Base-by-base conservation (phyloP, 2,797 vertebrate genomes). In the Tenualosa thibaudeaui region DNA sequence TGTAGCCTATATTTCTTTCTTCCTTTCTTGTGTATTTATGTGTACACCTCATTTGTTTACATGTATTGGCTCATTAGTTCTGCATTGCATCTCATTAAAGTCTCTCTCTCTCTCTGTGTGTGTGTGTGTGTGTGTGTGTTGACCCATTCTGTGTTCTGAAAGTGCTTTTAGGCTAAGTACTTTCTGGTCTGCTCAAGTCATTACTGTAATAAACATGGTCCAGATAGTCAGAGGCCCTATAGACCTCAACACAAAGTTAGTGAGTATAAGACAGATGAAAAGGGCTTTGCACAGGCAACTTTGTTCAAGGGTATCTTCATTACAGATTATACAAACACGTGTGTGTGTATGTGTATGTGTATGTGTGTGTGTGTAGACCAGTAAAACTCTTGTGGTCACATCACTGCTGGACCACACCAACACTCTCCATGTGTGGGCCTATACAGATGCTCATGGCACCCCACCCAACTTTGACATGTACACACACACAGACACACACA, bases 351-450 rank as follows among this genome's bases (percentile, higher is more conserved):
- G 65, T 31, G 65, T 31, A 26, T 31, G 65, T 31, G 24, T 68
- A 5, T 68, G 65, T 71, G 65, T 71, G 65, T 40, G 24, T 71
- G 65, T 71, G 68, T 75, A 75, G 31, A 43, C 68, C 37, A 40
- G 68, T 75, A 40, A 75, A 75, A 43, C 68, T 37, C 62, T 65
- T 75, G 68, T 75, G 68, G 31, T 40, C 68, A 75, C 68, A 75
- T 75, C 68, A 40, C 3, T 75, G 68, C 68, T 5, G 68, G 68
- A 75, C 68, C 68, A 75, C 68, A 75, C 31, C 37, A 75, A 37
- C 13, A 40, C 31, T 75, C 68, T 75, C 17, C 68, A 12, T 68
- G 68, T 75, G 68, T 75, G 68, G 68, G 68, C 68, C 31, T 40
- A 31, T 15, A 75, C 68, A 75, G 68, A 75, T 75, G 31, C 68